phyloP scores from a whole-genome alignment of 2,797 vertebrate species.

The Myotis vivesi region DNA sequence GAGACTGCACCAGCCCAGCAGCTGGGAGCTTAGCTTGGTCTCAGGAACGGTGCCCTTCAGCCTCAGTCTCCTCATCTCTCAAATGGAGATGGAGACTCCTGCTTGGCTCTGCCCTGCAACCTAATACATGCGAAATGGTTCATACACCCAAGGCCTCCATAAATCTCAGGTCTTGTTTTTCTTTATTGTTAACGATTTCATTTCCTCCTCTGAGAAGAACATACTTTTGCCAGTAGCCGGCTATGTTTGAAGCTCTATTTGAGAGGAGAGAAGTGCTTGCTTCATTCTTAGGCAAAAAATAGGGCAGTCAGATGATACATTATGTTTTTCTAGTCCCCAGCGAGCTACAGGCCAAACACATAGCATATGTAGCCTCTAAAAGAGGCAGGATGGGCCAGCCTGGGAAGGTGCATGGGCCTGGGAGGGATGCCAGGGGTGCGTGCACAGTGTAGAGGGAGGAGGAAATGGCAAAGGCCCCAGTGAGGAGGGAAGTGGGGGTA shows the following conservation, averaged over 20 bases:
- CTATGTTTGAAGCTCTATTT: neutral
- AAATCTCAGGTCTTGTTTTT: neutral
- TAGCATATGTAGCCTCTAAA: neutral
- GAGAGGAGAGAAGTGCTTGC: neutral
- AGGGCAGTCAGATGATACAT: slow-evolving; percentile 19
- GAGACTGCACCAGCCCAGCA: neutral
- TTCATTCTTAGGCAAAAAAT: slow-evolving; percentile 12
- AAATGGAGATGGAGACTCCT: neutral
- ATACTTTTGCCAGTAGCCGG: neutral
- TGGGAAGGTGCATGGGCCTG: neutral
- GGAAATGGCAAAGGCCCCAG: neutral
- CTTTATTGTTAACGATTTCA: neutral
- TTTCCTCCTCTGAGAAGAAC: slow-evolving; percentile 1
- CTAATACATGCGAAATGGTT: neutral
- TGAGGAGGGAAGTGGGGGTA: neutral
- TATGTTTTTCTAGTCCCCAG: slow-evolving; percentile 47
- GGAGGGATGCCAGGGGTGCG: neutral
- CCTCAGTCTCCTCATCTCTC: neutral
- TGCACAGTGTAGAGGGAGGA: neutral
- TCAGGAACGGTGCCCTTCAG: neutral
- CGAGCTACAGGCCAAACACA: slow-evolving; percentile 21
- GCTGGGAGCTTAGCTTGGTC: neutral
- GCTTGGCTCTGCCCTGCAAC: neutral
- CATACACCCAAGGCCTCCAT: neutral
- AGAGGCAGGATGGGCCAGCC: neutral